Evolutionary conservation across 1,140 invertebrate genomes (phyloP).

Genomic region (Araneus ventricosus): DNA sequence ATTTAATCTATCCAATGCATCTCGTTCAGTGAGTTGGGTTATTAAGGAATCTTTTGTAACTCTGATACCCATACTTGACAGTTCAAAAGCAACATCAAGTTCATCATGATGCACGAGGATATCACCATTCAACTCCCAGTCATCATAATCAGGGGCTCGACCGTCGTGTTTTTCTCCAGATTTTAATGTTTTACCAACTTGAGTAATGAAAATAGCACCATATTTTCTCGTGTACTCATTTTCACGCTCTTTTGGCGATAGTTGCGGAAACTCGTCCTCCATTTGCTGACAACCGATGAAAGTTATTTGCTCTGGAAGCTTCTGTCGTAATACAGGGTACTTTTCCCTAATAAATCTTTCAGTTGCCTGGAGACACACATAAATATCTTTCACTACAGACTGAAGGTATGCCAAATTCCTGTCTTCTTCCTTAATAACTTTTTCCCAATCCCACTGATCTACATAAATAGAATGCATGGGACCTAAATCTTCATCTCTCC

Average conservation of each 20-base stretch:
- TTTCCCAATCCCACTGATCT: slow-evolving; percentile 64
- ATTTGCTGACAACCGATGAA: slow-evolving; percentile 39
- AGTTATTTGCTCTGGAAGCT: slow-evolving; percentile 28
- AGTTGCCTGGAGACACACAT: slow-evolving; percentile 7
- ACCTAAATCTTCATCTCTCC: slow-evolving; percentile 48
- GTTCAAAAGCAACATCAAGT: slow-evolving; percentile 31
- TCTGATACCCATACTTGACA: slow-evolving; percentile 53
- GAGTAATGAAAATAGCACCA: slow-evolving; percentile 37
- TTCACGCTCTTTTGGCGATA: slow-evolving; percentile 38
- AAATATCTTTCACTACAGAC: slow-evolving; percentile 43
- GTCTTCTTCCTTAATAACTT: slow-evolving; percentile 54
- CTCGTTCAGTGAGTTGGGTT: slow-evolving; percentile 20
- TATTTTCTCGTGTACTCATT: slow-evolving; percentile 2
- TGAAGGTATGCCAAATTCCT: slow-evolving; percentile 12
- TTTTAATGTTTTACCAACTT: slow-evolving; percentile 43
- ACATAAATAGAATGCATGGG: slow-evolving; percentile 57
- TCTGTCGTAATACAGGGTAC: not conserved
- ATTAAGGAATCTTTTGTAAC: slow-evolving; percentile 43
- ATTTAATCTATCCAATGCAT: not conserved
- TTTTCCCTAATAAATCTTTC: not conserved
- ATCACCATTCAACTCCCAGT: slow-evolving; percentile 62
- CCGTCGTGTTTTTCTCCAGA: slow-evolving; percentile 44
- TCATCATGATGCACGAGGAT: slow-evolving; percentile 34
- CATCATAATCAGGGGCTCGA: slow-evolving; percentile 60
- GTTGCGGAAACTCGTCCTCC: slow-evolving; percentile 21